phyloP scores from a whole-genome alignment of 2,797 vertebrate species.

The Danionella dracula region DNA sequence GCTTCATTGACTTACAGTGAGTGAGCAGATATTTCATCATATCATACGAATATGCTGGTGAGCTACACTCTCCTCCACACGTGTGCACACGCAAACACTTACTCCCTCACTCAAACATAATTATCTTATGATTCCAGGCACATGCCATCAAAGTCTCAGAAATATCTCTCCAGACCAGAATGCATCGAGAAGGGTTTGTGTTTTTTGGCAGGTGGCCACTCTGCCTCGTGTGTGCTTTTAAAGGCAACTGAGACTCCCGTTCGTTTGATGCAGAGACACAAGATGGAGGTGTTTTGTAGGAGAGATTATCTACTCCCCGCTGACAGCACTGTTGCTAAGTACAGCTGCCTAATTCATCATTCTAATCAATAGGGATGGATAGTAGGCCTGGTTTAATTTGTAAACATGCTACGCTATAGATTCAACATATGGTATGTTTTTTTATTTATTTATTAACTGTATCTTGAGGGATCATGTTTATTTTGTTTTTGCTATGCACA shows the following conservation, averaged over 20 bases:
- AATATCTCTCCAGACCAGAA: slow-evolving; percentile 57
- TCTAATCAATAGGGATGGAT: slow-evolving; percentile 47
- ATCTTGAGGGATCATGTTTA: not conserved
- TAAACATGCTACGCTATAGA: slow-evolving; percentile 26
- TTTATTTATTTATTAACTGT: slow-evolving; percentile 5
- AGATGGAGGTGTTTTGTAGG: slow-evolving; percentile 53
- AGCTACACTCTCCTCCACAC: slow-evolving; percentile 4
- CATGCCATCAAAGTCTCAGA: slow-evolving; percentile 52
- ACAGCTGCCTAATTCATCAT: slow-evolving; percentile 45
- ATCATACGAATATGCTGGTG: not conserved
- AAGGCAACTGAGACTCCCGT: slow-evolving; percentile 49
- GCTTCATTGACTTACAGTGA: not conserved
- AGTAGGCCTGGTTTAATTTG: slow-evolving; percentile 29
- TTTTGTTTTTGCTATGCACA: not conserved
- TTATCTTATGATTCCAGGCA: slow-evolving; percentile 61
- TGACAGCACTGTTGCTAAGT: slow-evolving; percentile 45
- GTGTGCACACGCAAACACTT: slow-evolving; percentile 12
- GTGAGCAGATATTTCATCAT: slow-evolving; percentile 5
- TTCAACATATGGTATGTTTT: slow-evolving; percentile 30
- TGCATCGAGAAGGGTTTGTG: slow-evolving; percentile 38
- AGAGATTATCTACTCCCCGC: slow-evolving; percentile 46
- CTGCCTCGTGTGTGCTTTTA: slow-evolving; percentile 48
- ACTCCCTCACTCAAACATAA: slow-evolving; percentile 42
- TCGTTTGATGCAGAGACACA: slow-evolving; percentile 57
- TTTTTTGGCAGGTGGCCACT: slow-evolving; percentile 54